These are phyloP conservation scores for Paragorgia papillata DNA, from an alignment of 92 coral and sea anemone species.

Conservation along the genomic window DNA sequence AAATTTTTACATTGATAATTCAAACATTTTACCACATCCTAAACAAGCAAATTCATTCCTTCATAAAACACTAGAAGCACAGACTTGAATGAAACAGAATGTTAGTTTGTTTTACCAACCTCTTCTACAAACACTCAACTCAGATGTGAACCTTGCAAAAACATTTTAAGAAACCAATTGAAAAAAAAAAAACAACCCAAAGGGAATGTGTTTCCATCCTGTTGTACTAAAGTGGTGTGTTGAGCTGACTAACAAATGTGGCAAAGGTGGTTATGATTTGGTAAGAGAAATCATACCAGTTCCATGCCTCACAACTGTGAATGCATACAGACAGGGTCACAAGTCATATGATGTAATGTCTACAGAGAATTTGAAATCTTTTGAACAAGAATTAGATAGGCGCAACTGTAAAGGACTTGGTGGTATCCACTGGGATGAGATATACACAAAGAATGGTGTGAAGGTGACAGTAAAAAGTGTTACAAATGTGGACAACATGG, in stretches of 20 bases:
- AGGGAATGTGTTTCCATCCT: constrained; percentile 64
- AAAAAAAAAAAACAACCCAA: constrained; percentile 29
- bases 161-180: not conserved
- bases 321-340: constrained; percentile 48
- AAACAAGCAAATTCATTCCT: too few species aligned
- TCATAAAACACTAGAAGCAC: constrained; percentile 14
- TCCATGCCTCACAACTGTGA: constrained; percentile 54
- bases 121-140: constrained; percentile 6
- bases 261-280: constrained; percentile 53
- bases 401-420: constrained; percentile 57
- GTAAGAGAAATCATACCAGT: constrained; percentile 52
- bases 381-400: constrained; percentile 60
- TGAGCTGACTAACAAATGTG: constrained; percentile 50
- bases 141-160: constrained; percentile 18
- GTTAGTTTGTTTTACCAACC: constrained; percentile 15
- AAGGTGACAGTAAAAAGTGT: constrained; percentile 22
- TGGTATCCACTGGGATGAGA: constrained; percentile 67
- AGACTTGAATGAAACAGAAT: not conserved
- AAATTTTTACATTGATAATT: constrained; percentile 8
- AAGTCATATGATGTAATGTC: constrained; percentile 43
- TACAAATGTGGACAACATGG: constrained; percentile 9
- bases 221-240: constrained; percentile 63
- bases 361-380: constrained; percentile 28
- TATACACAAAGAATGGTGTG: constrained; percentile 55
- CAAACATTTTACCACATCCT: not conserved